Evolutionary conservation across 2,113 vertebrate species (phyloP), one percentile per base, ranked within the genome.

Genomic region (Aegithalos caudatus): DNA sequence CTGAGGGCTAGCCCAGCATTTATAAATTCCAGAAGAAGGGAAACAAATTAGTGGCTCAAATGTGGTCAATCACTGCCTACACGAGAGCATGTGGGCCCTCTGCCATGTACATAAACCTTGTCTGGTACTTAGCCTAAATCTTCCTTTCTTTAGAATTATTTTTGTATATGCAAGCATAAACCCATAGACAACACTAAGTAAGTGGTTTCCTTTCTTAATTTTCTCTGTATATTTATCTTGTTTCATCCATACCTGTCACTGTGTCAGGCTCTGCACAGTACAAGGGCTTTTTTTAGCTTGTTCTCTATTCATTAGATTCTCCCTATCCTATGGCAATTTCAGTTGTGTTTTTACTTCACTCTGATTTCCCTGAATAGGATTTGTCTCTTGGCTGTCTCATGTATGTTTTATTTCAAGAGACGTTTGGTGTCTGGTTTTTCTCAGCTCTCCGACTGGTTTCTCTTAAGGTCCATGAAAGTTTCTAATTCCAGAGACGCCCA

Each of bases 331-430:
- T 90, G 76, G 69, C 80, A 90, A 54, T 88, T 96, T 94, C 65
- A 77, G 66, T 42, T 87, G 69, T 77, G 61, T 86, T 81, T 89
- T 94, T 60, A 81, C 51, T 79, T 94, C 73, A 84, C 47, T 76
- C 58, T 86, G 74, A 72, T 86, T 92, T 94, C 79, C 67, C 76
- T 92, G 82, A 92, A 86, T 65, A 94, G 77, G 57, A 78, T 60
- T 82, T 92, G 60, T 81, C 88, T 81, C 61, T 72, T 76, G 80
- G 60, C 81, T 94, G 61, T 67, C 81, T 92, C 42, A 12, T 47
- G 62, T 87, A 70, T 77, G 81, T 90, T 94, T 95, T 94, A 83
- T 91, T 95, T 90, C 80, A 83, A 86, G 92, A 93, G 67, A 78
- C 20, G 6, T 92, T 84, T 56, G 17, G 45, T 82, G 78, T 84